A percentile compares a stretch with the other conserved stretches of the same genome.
These are phyloP conservation scores for Slavum lentiscoides DNA, from an alignment of 2,888 invertebrate genomes.

Conservation along the genomic window DNA sequence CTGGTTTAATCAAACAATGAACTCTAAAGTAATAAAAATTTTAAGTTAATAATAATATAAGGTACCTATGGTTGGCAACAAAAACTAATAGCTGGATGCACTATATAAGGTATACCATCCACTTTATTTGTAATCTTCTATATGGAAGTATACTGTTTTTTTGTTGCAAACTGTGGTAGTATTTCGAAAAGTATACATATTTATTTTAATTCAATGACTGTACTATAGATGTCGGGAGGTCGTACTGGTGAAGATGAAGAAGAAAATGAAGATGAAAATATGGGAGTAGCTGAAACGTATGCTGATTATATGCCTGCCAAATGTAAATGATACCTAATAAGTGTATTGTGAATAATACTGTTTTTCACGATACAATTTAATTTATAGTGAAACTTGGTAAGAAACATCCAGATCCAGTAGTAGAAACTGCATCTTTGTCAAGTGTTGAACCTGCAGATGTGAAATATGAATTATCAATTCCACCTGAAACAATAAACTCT, in stretches of 20 bases:
- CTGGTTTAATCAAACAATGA: constrained; percentile 56
- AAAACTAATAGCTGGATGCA: too few relatives aligned
- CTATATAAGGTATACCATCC: too few relatives aligned
- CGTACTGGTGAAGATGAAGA: constrained; percentile 56
- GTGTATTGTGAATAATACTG: not conserved
- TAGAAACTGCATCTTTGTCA: constrained; percentile 96
- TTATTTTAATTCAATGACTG: not conserved
- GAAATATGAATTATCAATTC: constrained; percentile 81
- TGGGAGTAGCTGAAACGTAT: constrained; percentile 98
- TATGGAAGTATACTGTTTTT: too few relatives aligned
- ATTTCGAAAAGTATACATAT: too few relatives aligned
- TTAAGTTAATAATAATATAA: not conserved
- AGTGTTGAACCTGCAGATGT: constrained; percentile 94
- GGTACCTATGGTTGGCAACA: too few relatives aligned
- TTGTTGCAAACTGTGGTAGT: too few relatives aligned
- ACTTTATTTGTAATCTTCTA: too few relatives aligned
- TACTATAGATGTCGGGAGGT: constrained; percentile 48
- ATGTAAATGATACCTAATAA: constrained; percentile 64
- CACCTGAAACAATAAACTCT: constrained; percentile 79
- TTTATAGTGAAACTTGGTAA: constrained; percentile 82
- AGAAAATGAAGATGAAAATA: constrained; percentile 64
- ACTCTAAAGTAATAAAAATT: constrained; percentile 25
- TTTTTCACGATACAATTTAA: not conserved
- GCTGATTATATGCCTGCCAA: constrained; percentile 98
- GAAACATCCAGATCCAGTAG: constrained; percentile 98